phyloP scores from a whole-genome alignment of 2,113 vertebrate species.

The Menidia beryllina region DNA sequence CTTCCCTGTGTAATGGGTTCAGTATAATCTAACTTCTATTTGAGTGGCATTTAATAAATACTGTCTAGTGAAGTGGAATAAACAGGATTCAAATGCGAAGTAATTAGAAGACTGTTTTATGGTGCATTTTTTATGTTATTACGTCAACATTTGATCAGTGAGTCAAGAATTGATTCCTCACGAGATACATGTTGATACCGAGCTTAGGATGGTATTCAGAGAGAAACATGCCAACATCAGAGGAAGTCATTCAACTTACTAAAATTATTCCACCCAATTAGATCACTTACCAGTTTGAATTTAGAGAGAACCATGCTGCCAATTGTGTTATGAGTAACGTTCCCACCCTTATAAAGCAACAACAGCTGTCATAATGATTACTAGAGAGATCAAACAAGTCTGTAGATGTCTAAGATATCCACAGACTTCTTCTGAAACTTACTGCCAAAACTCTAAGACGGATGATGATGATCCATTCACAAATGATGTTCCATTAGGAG shows the following conservation, averaged over 20 bases:
- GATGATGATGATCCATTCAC: conserved; percentile 82
- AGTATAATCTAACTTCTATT: too few species aligned
- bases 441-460: conserved; percentile 93
- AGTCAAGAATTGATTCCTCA: neutral
- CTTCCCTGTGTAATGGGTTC: too few species aligned
- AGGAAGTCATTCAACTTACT: neutral
- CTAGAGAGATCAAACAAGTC: neutral
- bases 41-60: too few species aligned
- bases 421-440: conserved; percentile 69
- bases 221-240: neutral
- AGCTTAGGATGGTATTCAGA: conserved; percentile 7
- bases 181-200: neutral
- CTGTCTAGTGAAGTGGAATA: too few species aligned
- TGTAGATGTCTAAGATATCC: neutral
- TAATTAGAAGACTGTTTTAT: too few species aligned
- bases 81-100: too few species aligned
- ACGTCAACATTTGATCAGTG: neutral
- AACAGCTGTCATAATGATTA: neutral
- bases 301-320: neutral
- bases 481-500: conserved; percentile 60
- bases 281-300: neutral
- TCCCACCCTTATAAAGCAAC: neutral
- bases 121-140: too few species aligned
- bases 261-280: conserved; percentile 29
- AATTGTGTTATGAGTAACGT: neutral